phyloP scores from a whole-genome alignment of 2,113 vertebrate genomes.

The Canis aureus region DNA sequence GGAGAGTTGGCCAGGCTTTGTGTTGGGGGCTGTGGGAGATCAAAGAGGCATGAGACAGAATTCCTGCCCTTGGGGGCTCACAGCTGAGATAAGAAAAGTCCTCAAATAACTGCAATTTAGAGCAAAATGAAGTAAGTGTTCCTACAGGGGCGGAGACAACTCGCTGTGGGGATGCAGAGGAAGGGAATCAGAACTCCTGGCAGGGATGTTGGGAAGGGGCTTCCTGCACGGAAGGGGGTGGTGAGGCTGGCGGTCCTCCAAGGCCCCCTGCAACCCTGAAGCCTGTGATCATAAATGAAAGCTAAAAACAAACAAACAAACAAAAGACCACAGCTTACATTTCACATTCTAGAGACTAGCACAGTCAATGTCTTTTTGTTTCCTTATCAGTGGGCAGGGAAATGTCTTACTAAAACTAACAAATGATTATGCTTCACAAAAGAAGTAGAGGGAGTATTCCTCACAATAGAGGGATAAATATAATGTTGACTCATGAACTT shows the following conservation, averaged over 20 bases:
- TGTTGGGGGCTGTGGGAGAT: background rate
- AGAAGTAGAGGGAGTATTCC: background rate
- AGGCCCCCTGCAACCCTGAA: background rate
- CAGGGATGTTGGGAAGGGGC: background rate
- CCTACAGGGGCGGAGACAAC: background rate
- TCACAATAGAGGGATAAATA: constrained; percentile 37
- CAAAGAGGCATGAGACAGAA: constrained; percentile 52
- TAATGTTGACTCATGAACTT: background rate
- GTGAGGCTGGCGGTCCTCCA: background rate
- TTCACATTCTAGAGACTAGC: constrained; percentile 35
- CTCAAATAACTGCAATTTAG: constrained; percentile 71
- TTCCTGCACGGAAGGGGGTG: background rate
- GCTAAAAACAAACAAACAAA: constrained; percentile 50
- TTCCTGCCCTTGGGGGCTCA: constrained; percentile 48
- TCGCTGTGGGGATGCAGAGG: background rate
- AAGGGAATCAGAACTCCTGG: background rate
- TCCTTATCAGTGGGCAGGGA: constrained; percentile 60
- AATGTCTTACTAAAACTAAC: constrained; percentile 65
- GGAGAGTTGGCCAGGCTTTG: constrained; percentile 29
- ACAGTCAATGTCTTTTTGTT: constrained; percentile 55
- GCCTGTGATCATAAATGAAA: constrained; percentile 14
- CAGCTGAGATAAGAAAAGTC: constrained; percentile 62
- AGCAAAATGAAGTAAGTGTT: constrained; percentile 60
- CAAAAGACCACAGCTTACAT: constrained; percentile 17
- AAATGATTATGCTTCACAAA: constrained; percentile 57